Conservation (phyloP, 2,888 invertebrate species). For the Tetrapedia diversipes region DNA sequence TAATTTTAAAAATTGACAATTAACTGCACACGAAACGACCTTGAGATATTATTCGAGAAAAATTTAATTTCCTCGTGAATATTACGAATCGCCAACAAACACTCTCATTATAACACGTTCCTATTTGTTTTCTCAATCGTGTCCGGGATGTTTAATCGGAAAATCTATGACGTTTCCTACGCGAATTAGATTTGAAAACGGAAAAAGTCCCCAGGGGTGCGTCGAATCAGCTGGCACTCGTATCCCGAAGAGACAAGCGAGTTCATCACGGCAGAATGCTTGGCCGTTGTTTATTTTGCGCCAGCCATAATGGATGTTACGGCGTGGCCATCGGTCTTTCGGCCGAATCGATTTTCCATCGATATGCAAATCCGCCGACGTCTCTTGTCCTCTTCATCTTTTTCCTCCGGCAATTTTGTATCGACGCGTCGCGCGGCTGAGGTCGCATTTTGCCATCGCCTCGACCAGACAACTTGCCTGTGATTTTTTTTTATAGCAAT, state of each 20-base stretch:
- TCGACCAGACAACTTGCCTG: slow-evolving; percentile 17
- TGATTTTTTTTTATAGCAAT: slow-evolving; percentile 27
- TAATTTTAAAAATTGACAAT: too few relatives aligned
- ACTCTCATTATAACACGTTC: not conserved
- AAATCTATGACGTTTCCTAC: not conserved
- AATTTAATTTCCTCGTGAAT: not conserved
- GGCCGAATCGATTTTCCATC: slow-evolving; percentile 58
- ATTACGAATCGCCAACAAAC: not conserved
- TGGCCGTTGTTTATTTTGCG: slow-evolving; percentile 49
- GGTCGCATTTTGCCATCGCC: slow-evolving; percentile 21
- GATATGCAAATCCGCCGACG: slow-evolving; percentile 52
- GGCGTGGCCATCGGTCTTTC: slow-evolving; percentile 46
- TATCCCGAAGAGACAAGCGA: slow-evolving; percentile 40
- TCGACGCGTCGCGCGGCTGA: slow-evolving; percentile 34
- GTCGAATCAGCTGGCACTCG: slow-evolving; percentile 21
- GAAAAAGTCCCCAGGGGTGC: not conserved
- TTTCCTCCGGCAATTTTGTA: slow-evolving; percentile 44
- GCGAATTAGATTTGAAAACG: not conserved
- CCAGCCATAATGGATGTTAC: slow-evolving; percentile 47
- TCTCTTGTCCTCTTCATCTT: slow-evolving; percentile 43
- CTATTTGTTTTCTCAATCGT: not conserved
- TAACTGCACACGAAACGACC: too few relatives aligned
- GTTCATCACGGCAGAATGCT: slow-evolving; percentile 43
- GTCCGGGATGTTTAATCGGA: not conserved
- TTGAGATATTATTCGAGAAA: too few relatives aligned